Base-by-base conservation (phyloP, 2,113 vertebrate species). In the Zosterops borbonicus region DNA sequence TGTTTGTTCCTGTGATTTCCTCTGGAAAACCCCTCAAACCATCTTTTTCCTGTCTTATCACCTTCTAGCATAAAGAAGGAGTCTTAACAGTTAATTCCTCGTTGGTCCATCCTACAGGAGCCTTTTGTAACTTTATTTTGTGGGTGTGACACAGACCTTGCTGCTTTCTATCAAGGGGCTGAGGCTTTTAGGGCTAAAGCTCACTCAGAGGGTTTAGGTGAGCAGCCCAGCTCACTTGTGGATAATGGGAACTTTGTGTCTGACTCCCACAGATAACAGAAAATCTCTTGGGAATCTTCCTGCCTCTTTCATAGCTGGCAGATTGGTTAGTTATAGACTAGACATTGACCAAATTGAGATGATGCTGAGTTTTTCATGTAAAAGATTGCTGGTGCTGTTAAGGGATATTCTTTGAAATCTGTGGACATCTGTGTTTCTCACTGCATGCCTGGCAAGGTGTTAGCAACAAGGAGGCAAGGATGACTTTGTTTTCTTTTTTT, bases 11-110 rank as follows among this genome's bases (percentile, higher is more conserved):
- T 85, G 24, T 60, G 33, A 75, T 71, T 91, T 87, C 65, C 23
- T 79, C 56, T 64, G 19, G 14, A 28, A 11, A 46, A 59, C 12
- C 0, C 0, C 9, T 4, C 35, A 47, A 33, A 60, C 15, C 7
- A 13, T 35, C 29, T 49, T 62, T 60, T 82, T 22, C 21, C 6
- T 68, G 13, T 39, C 31, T 75, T 65, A 29, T 2, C 28, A 41
- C 8, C 20, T 50, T 65, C 33, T 58, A 53, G 29, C 12, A 19
- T 22, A 73, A 37, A 52, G 25, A 53, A 42, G 23, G 9, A 52
- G 4, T 50, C 50, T 11, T 60, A 82, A 17, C 37, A 74, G 28
- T 59, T 69, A 44, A 16, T 58, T 78, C 13, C 53, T 82, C 18
- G 17, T 50, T 92, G 8, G 19, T 86, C 13, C 19, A 14, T 33